Evolutionary conservation across 2,888 invertebrate genomes (phyloP).

Genomic region (Aphidius colemani): DNA sequence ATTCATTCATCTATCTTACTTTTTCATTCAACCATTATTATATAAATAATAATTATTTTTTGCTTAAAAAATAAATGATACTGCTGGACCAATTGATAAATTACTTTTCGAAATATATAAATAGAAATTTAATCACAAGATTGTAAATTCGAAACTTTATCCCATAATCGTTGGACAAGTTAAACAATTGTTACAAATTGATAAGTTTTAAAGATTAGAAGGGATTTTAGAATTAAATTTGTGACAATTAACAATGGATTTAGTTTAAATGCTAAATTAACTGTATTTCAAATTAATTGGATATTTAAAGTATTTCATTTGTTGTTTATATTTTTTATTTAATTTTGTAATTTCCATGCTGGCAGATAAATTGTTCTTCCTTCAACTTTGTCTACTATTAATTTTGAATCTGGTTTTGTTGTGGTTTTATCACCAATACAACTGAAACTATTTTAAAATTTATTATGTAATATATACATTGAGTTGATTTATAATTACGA

Average conservation of each 20-base stretch:
- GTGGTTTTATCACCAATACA: constrained; percentile 84
- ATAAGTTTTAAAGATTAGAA: constrained; percentile 3
- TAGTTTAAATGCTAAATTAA: neutral
- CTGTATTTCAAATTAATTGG: neutral
- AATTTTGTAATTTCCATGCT: constrained; percentile 21
- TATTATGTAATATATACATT: neutral
- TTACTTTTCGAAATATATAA: too few species aligned
- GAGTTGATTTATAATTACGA: neutral
- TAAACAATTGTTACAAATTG: constrained; percentile 14
- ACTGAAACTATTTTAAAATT: constrained; percentile 69
- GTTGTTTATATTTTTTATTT: neutral
- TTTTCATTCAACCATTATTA: too few species aligned
- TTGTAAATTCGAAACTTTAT: constrained; percentile 18
- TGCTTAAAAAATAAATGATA: too few species aligned
- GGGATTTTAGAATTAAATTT: constrained; percentile 7
- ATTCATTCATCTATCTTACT: neutral
- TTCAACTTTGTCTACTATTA: constrained; percentile 17
- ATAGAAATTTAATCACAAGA: neutral
- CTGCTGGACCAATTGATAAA: too few species aligned
- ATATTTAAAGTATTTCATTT: neutral
- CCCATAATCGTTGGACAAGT: constrained; percentile 22
- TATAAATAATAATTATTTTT: too few species aligned
- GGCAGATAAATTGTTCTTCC: constrained; percentile 18
- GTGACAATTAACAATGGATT: neutral
- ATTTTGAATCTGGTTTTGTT: constrained; percentile 76